Percentiles rank a stretch among this genome's conserved stretches.
Conservation (phyloP, 2,888 invertebrate genomes). For the Stenodema calcarata region DNA sequence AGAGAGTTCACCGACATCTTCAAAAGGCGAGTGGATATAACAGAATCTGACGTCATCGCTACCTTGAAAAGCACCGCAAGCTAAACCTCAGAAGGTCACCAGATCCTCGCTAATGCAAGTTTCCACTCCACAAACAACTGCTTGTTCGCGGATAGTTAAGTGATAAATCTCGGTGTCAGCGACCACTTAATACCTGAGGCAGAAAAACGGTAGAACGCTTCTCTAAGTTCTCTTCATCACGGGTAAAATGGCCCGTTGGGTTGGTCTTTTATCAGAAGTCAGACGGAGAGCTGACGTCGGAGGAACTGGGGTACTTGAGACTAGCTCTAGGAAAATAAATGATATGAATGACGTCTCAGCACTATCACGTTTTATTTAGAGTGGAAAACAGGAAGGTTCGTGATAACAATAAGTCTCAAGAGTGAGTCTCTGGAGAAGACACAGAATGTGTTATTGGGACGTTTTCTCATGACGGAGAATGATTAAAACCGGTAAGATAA, state of each 20-base stretch:
- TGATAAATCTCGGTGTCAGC: conserved; percentile 7
- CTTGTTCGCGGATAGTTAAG: background rate
- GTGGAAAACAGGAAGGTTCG: too few relatives aligned
- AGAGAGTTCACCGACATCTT: background rate
- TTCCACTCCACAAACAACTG: background rate
- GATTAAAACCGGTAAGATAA: too few relatives aligned
- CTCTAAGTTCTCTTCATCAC: background rate
- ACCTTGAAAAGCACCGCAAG: background rate
- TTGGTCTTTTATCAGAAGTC: background rate
- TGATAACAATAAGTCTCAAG: too few relatives aligned
- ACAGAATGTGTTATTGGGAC: too few relatives aligned
- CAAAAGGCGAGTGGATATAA: background rate
- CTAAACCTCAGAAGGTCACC: conserved; percentile 1
- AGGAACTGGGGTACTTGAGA: too few relatives aligned
- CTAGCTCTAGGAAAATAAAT: too few relatives aligned
- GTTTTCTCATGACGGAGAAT: too few relatives aligned
- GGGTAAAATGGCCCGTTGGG: background rate
- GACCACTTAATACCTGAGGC: conserved; percentile 13
- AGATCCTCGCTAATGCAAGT: background rate
- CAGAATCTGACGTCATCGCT: background rate
- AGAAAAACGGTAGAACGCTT: background rate
- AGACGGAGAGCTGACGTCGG: background rate
- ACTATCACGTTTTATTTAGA: too few relatives aligned
- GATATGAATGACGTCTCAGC: too few relatives aligned
- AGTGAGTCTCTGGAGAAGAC: too few relatives aligned